These are phyloP conservation scores for Lota lota DNA, from an alignment of 2,113 vertebrate genomes.

Conservation along the genomic window DNA sequence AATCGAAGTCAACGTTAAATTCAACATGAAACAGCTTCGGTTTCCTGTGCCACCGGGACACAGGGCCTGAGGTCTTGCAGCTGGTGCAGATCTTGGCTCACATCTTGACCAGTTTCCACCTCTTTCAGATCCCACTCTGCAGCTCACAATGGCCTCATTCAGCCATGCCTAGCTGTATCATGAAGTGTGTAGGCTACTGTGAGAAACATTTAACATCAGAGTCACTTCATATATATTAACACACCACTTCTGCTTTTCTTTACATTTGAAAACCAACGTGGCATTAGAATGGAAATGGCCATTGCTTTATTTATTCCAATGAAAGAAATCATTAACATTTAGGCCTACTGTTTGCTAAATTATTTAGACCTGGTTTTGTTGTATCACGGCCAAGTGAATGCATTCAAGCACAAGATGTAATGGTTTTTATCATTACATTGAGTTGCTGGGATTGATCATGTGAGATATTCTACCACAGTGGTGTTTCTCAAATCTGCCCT, in stretches of 20 bases:
- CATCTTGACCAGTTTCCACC: constrained; percentile 38
- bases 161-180: constrained; percentile 24
- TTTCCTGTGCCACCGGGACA: constrained; percentile 41
- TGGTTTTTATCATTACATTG: background rate
- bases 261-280: background rate
- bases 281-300: background rate
- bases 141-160: constrained; percentile 65
- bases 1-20: constrained; percentile 19
- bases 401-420: background rate
- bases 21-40: no score
- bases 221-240: background rate
- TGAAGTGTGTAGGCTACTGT: constrained; percentile 22
- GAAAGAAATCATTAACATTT: background rate
- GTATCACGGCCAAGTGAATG: background rate
- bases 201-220: background rate
- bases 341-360: no score
- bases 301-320: background rate
- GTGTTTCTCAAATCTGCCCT: no score
- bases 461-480: constrained; percentile 8
- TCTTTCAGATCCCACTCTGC: constrained; percentile 28
- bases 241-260: constrained; percentile 19
- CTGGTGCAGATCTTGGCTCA: constrained; percentile 19
- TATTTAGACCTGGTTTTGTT: no score
- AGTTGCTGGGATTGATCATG: background rate
- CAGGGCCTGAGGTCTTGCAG: constrained; percentile 32